Evolutionary conservation across 2,113 vertebrate species (phyloP).

Genomic region (Corynorhinus townsendii): DNA sequence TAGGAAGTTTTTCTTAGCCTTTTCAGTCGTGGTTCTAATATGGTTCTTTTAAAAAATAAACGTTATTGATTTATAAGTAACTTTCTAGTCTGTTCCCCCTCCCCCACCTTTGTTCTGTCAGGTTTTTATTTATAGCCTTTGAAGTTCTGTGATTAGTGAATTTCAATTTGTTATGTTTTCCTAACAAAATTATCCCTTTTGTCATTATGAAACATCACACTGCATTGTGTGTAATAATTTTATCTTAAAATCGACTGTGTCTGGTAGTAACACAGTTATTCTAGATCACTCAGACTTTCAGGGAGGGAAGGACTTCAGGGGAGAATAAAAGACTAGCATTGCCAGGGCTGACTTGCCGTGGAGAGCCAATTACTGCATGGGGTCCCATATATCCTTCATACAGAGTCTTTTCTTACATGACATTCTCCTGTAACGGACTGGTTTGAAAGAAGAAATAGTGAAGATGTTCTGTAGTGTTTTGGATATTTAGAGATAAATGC

Average conservation of each 20-base stretch:
- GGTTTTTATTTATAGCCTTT: background rate
- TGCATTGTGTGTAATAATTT: background rate
- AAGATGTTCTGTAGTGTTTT: background rate
- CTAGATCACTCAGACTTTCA: background rate
- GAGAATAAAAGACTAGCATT: background rate
- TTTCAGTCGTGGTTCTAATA: background rate
- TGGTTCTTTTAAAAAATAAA: background rate
- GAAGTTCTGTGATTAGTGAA: background rate
- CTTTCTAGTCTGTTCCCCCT: background rate
- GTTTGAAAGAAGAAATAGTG: background rate
- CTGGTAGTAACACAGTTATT: background rate
- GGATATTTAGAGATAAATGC: background rate
- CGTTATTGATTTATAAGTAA: background rate
- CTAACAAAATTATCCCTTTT: background rate
- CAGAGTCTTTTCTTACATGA: background rate
- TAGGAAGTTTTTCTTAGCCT: background rate
- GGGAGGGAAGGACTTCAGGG: background rate
- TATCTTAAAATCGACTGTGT: background rate
- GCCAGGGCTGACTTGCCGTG: background rate
- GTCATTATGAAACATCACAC: background rate
- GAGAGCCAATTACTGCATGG: background rate
- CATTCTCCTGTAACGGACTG: background rate
- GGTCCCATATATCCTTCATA: background rate
- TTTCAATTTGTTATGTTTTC: background rate
- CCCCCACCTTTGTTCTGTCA: background rate